phyloP scores from a whole-genome alignment of 2,888 invertebrate species.

The Acanthosepion esculentum region DNA sequence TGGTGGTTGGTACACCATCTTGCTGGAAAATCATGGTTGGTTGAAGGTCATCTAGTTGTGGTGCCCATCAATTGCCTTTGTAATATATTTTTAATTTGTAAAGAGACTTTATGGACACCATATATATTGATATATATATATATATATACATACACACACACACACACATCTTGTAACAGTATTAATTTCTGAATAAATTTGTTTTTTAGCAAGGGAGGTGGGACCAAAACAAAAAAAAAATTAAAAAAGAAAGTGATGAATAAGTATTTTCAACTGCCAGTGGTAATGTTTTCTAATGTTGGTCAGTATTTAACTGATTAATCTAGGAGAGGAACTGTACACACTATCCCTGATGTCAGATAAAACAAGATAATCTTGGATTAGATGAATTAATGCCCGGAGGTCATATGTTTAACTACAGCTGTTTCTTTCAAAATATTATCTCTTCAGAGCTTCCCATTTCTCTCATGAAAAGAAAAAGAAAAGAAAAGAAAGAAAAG shows the following conservation, averaged over 20 bases:
- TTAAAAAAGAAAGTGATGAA: not conserved
- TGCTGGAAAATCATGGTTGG: too few species aligned
- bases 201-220: not conserved
- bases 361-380: constrained; percentile 35
- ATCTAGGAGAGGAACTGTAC: not conserved
- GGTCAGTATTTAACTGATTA: not conserved
- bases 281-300: not conserved
- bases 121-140: too few species aligned
- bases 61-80: too few species aligned
- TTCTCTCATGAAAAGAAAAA: not conserved
- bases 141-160: too few species aligned
- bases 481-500: too few species aligned
- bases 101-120: too few species aligned
- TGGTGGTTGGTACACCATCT: too few species aligned
- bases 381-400: not conserved
- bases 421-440: not conserved
- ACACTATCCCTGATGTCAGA: not conserved
- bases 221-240: not conserved
- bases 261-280: not conserved
- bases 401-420: not conserved
- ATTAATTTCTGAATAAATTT: too few species aligned
- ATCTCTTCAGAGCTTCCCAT: not conserved
- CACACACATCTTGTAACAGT: too few species aligned
- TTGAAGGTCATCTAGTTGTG: too few species aligned
- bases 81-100: too few species aligned